Evolutionary conservation across 2,888 invertebrate species (phyloP), one percentile per base, ranked within the genome.

Genomic region (Cephus sareptanus): DNA sequence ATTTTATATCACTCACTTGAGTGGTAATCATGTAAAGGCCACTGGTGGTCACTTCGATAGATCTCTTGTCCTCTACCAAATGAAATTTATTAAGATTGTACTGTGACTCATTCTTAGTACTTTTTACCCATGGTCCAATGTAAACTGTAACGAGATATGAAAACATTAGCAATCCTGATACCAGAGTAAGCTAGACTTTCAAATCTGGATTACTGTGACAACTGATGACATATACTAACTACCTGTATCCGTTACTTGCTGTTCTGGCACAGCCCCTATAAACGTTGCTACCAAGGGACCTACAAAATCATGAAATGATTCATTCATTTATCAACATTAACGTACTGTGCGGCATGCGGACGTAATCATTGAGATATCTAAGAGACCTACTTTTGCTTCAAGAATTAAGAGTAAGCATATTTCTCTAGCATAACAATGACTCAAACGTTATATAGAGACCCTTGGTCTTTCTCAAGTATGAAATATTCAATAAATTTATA

Each of bases 11-110:
- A 76, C 80, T 79, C 83, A 91, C 91, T 87, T 91, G 91, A 35
- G 88, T 86, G 74, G 90, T 90, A 79, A 91, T 88, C 87, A 89
- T 88, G 81, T 90, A 91, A 73, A 91, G 84, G 76, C 91, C 91
- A 75, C 84, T 88, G 9, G 85, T 82, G 73, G 87, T 87, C 75
- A 91, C 86, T 89, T 91, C 90, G 56, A 91, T 90, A 4, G 91
- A 86, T 75, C 85, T 90, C 77, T 86, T 88, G 77, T 90, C 86
- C 77, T 90, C 90, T 76, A 89, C 89, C 83, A 90, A 84, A 83
- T 90, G 89, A 82, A 90, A 90, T 78, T 88, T 89, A 78, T 87
- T 89, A 78, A 90, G 85, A 79, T 84, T 85, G 79, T 87, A 90
- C 75, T 84, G 85, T n/a, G 88, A 87, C 79, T 89, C 85, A 76